Percentiles rank a stretch among this genome's conserved stretches.
Conservation (phyloP, 2,797 vertebrate genomes). For the Periparus ater region DNA sequence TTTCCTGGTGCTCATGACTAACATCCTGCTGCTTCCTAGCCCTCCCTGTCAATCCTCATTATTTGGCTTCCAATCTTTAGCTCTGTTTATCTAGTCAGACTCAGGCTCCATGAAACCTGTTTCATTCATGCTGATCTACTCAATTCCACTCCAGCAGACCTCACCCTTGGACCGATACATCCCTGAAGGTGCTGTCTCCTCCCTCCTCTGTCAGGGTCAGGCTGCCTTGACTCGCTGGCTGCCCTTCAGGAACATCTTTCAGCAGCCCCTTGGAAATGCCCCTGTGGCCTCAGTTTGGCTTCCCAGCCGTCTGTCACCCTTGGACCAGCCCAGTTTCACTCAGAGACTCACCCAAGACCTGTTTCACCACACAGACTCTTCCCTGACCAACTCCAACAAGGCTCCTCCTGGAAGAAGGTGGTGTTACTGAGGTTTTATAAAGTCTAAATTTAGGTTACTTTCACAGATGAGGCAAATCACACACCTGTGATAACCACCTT, state of each 20-base stretch:
- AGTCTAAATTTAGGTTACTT: background rate
- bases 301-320: background rate
- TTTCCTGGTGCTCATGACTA: background rate
- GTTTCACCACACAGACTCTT: background rate
- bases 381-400: background rate
- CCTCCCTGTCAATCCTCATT: background rate
- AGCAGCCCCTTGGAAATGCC: background rate
- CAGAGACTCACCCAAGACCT: background rate
- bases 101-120: background rate
- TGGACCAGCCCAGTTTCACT: background rate
- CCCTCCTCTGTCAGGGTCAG: background rate
- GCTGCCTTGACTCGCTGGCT: background rate
- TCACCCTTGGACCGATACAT: background rate
- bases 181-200: background rate
- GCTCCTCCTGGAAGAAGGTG: background rate
- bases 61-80: background rate
- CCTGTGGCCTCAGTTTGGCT: background rate
- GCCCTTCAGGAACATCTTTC: background rate
- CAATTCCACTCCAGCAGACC: background rate
- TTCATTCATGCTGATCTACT: background rate
- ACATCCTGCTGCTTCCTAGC: background rate
- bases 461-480: background rate
- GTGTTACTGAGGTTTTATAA: background rate
- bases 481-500: background rate
- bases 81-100: background rate